A percentile compares a stretch with the other conserved stretches of the same genome.
Conservation (phyloP, 2,888 invertebrate species). For the Epirrita christyi region DNA sequence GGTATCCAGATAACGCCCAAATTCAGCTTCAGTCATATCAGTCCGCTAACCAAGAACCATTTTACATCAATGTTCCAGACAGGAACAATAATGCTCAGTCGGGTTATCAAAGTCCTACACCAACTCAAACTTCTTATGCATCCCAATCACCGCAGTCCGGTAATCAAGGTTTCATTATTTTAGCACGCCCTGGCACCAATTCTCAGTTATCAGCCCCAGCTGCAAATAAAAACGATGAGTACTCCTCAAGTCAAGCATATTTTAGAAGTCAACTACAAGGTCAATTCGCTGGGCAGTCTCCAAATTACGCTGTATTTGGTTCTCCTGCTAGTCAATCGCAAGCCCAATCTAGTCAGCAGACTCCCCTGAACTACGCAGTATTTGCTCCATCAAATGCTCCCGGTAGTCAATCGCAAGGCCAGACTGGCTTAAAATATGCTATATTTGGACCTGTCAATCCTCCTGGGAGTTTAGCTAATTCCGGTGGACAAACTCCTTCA, state of each 20-base stretch:
- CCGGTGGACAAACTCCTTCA: constrained; percentile 3
- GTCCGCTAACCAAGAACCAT: constrained; percentile 13
- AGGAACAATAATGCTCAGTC: constrained; percentile 13
- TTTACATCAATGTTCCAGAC: constrained; percentile 13
- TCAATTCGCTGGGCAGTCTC: constrained; percentile 7
- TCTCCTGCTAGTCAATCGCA: constrained; percentile 8
- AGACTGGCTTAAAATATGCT: constrained; percentile 17
- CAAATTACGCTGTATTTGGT: constrained; percentile 4
- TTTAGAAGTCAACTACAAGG: constrained; percentile 11
- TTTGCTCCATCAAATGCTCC: constrained; percentile 10
- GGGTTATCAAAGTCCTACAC: constrained; percentile 2
- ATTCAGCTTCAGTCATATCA: constrained; percentile 11
- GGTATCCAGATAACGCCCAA: constrained; percentile 10
- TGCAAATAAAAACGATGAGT: constrained; percentile 11
- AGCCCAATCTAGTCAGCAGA: constrained; percentile 4
- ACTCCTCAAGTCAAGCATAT: constrained; percentile 15
- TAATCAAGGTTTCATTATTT: constrained; percentile 12
- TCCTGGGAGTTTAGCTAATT: constrained; percentile 1
- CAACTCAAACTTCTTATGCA: constrained; percentile 8
- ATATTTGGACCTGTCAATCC: constrained; percentile 7
- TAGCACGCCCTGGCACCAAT: constrained; percentile 1
- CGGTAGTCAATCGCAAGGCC: constrained; percentile 4
- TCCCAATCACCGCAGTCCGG: constrained; percentile 17
- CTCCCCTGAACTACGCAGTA: constrained; percentile 10
- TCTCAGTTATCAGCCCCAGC: constrained; percentile 13